Evolutionary conservation across 2,797 vertebrate species (phyloP).

Genomic region (Oophaga sylvatica): DNA sequence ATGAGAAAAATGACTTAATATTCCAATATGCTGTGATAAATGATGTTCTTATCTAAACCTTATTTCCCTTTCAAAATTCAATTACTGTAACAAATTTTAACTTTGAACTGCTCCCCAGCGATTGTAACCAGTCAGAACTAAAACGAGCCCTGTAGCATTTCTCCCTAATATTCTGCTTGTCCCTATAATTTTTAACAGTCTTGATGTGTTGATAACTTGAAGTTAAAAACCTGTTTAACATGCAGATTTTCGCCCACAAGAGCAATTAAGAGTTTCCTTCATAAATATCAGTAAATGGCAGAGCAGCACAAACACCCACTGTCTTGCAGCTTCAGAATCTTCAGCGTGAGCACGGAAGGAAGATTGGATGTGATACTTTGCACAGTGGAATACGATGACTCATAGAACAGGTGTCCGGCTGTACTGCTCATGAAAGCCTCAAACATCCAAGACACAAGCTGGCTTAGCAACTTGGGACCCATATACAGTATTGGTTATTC

Average conservation of each 20-base stretch:
- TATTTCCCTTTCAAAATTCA: slow-evolving; percentile 5
- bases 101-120: slow-evolving; percentile 9
- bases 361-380: slow-evolving; percentile 36
- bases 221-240: slow-evolving; percentile 52
- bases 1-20: slow-evolving; percentile 3
- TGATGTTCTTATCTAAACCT: slow-evolving; percentile 11
- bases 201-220: slow-evolving; percentile 44
- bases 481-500: not conserved
- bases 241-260: slow-evolving; percentile 54
- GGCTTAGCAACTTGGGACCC: not conserved
- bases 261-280: slow-evolving; percentile 60
- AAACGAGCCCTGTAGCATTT: not conserved
- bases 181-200: slow-evolving; percentile 27
- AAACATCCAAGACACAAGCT: not conserved
- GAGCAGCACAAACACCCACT: slow-evolving; percentile 57
- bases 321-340: slow-evolving; percentile 49
- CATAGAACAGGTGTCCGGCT: slow-evolving; percentile 50
- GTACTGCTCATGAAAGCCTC: slow-evolving; percentile 11
- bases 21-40: not conserved
- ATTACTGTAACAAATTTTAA: slow-evolving; percentile 16
- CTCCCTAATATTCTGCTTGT: slow-evolving; percentile 9
- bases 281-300: slow-evolving; percentile 59
- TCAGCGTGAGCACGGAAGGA: slow-evolving; percentile 15
- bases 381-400: slow-evolving; percentile 37
- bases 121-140: not conserved